Evolutionary conservation across 2,888 invertebrate species (phyloP), one percentile per base, ranked within the genome.

Genomic region (Diarsia mendica): DNA sequence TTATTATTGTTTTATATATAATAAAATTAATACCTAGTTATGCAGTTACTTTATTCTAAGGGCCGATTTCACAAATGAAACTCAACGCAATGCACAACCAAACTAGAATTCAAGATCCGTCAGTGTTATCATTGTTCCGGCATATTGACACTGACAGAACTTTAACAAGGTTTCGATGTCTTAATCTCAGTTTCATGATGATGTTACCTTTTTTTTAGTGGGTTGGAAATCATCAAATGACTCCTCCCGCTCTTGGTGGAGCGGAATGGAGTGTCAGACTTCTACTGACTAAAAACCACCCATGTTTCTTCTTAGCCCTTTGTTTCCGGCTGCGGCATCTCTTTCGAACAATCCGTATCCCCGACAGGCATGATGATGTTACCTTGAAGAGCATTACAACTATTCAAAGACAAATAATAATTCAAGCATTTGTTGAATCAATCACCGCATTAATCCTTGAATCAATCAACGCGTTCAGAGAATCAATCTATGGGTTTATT

Each of bases 401-500:
- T 20, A 39, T 51, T 60, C 18, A 33, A n/a, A 67, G n/a, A 55
- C 20, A 11, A 75, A 63, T 67, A 49, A 80, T 55, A 64, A 80
- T 48, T 51, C 46, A 58, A 68, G 20, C n/a, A 68, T 61, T 63
- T 51, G 28, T 69, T 76, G 15, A 44, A 69, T 60, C 64, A 69
- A 77, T 75, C 33, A 81, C n/a, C n/a, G 11, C 18, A 46, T 68
- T 75, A 66, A 75, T 67, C 49, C 46, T 18, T 58, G 67, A 80
- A 64, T 68, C 76, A 65, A 81, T 81, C 68, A 79, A 81, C 76
- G 46, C 11, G 51, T 60, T 69, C 39, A 20, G 64, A 15, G 68
- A 75, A 75, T 74, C 61, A 80, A 81, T 79, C 58, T 67, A 61
- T 46, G 68, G 20, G n/a, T 81, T 81, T 76, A 81, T 65, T 76